phyloP scores from a whole-genome alignment of 1,140 invertebrate species.

The Drosophila rufa region DNA sequence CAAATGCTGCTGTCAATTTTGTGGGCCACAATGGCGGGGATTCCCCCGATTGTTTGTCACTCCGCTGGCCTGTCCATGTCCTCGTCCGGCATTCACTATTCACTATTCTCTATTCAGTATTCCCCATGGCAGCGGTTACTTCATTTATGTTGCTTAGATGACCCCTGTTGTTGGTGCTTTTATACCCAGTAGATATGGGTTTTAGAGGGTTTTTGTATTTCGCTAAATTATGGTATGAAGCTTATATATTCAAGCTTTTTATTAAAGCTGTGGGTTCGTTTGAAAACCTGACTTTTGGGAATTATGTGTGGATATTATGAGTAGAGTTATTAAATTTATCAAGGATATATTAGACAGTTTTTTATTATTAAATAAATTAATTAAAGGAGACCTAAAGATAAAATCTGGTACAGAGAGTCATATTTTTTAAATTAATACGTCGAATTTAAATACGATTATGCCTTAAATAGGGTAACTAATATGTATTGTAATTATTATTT shows the following conservation, averaged over 20 bases:
- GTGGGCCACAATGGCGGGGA: conserved; percentile 51
- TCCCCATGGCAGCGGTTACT: conserved; percentile 51
- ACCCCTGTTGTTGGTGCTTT: conserved; percentile 6
- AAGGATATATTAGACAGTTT: neutral
- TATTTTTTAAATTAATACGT: accelerated
- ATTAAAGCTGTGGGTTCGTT: too few species aligned
- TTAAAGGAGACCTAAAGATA: neutral
- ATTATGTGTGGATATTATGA: neutral
- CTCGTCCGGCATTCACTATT: conserved; percentile 14
- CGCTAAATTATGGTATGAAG: neutral
- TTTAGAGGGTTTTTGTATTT: neutral
- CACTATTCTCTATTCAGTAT: conserved; percentile 7
- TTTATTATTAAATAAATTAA: neutral
- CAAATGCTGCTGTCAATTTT: conserved; percentile 73
- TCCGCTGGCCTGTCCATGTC: neutral
- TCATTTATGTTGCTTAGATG: conserved; percentile 58
- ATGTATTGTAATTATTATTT: too few species aligned
- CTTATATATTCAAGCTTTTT: too few species aligned
- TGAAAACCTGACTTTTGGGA: too few species aligned
- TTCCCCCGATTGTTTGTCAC: neutral
- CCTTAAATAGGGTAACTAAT: neutral
- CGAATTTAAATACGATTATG: too few species aligned
- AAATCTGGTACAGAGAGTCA: too few species aligned
- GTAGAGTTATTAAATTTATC: too few species aligned
- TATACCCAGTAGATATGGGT: neutral